Conservation (phyloP, 2,113 vertebrate genomes). For the Tetraodon nigroviridis region DNA sequence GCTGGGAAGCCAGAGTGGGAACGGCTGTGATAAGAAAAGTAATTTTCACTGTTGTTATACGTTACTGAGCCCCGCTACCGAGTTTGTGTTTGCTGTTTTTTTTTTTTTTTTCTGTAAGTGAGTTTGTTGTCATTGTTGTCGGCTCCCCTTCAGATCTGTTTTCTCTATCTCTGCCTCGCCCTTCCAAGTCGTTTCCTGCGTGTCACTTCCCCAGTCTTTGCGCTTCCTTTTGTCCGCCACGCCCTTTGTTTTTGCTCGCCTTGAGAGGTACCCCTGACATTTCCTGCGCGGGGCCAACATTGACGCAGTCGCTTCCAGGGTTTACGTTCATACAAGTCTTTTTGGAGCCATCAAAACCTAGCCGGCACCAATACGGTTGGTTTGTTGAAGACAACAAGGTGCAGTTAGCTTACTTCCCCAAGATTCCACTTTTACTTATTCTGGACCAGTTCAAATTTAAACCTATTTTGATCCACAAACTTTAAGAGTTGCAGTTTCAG, state of each 20-base stretch:
- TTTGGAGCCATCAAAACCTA: not conserved
- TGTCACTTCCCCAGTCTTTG: slow-evolving; percentile 39
- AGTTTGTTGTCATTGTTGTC: slow-evolving; percentile 9
- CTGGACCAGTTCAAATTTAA: too few relatives aligned
- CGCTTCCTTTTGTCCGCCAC: not conserved
- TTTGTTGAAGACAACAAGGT: too few relatives aligned
- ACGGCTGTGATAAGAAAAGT: slow-evolving; percentile 40
- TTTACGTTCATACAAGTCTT: slow-evolving; percentile 6
- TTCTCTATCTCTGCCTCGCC: slow-evolving; percentile 13
- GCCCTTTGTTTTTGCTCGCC: slow-evolving; percentile 22
- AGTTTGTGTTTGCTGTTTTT: not conserved
- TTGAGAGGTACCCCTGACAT: slow-evolving; percentile 11
- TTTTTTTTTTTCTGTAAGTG: not conserved
- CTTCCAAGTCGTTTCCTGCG: slow-evolving; percentile 25
- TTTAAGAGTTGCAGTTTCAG: too few relatives aligned
- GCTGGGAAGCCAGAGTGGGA: slow-evolving; percentile 39
- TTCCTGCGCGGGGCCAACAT: slow-evolving; percentile 20
- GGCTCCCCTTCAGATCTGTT: slow-evolving; percentile 14
- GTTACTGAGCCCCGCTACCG: slow-evolving; percentile 10
- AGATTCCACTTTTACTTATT: too few relatives aligned
- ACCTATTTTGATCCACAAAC: too few relatives aligned
- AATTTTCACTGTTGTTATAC: slow-evolving; percentile 30
- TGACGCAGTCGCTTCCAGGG: not conserved
- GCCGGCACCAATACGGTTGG: not conserved
- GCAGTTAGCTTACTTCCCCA: too few relatives aligned